These are phyloP conservation scores for Cecidostiba fungosa DNA, from an alignment of 2,888 invertebrate species.

Conservation along the genomic window DNA sequence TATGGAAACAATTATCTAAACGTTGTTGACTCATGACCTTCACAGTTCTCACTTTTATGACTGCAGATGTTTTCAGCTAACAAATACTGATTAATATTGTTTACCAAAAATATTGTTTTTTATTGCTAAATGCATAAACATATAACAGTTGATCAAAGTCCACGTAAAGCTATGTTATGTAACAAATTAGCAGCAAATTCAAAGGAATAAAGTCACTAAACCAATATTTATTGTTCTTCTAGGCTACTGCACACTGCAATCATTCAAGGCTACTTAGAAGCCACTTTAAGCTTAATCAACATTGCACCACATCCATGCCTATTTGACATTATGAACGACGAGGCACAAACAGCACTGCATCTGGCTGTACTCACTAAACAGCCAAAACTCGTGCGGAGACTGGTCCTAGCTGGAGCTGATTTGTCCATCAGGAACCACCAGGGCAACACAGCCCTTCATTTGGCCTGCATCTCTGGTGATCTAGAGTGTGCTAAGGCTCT, in stretches of 20 bases:
- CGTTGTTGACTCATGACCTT: not conserved
- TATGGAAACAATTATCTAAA: constrained; percentile 30
- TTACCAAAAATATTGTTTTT: not conserved
- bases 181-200: not conserved
- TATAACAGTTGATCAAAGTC: not conserved
- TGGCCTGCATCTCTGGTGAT: constrained; percentile 88
- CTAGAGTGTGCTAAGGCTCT: constrained; percentile 87
- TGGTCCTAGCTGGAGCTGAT: constrained; percentile 90
- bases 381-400: constrained; percentile 87
- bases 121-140: not conserved
- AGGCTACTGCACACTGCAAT: constrained; percentile 94
- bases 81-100: not conserved
- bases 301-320: constrained; percentile 89
- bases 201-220: not conserved
- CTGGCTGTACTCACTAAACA: constrained; percentile 91
- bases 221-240: constrained; percentile 11
- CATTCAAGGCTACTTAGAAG: constrained; percentile 87
- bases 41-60: not conserved
- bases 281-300: constrained; percentile 88
- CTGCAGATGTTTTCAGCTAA: not conserved
- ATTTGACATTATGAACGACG: constrained; percentile 90
- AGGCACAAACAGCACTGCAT: constrained; percentile 92
- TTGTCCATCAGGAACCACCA: constrained; percentile 84
- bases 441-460: constrained; percentile 93
- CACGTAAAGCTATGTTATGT: not conserved